Conservation (phyloP, 2,113 vertebrate genomes). For the Plotosus lineatus region DNA sequence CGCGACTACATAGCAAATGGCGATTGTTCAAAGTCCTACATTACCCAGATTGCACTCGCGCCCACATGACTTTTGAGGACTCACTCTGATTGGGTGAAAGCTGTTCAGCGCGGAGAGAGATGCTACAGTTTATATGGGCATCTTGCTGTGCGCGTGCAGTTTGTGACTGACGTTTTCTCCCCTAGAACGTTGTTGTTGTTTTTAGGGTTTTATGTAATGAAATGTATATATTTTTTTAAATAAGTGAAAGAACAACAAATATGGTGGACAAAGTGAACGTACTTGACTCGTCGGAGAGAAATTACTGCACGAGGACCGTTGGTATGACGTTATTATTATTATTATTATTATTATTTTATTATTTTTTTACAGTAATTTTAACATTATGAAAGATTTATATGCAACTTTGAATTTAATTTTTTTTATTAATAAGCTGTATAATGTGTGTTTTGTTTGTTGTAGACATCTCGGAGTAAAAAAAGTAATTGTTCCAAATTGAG, state of each 20-base stretch:
- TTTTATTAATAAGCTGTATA: neutral
- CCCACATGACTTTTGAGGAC: neutral
- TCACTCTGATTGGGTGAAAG: constrained; percentile 30
- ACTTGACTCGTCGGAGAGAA: constrained; percentile 1
- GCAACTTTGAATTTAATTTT: neutral
- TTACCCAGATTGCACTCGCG: neutral
- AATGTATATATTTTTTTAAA: neutral
- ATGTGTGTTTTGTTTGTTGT: neutral
- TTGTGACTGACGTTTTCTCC: neutral
- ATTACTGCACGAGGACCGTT: neutral
- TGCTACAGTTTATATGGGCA: constrained; percentile 15
- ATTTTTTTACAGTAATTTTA: neutral
- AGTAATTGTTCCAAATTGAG: neutral
- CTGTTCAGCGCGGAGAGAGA: neutral
- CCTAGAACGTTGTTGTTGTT: neutral
- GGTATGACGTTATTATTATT: constrained; percentile 16
- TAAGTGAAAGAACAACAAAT: constrained; percentile 10
- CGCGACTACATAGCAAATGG: constrained; percentile 1
- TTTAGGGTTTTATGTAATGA: neutral
- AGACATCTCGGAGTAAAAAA: neutral
- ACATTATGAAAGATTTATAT: neutral
- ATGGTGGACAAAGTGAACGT: constrained; percentile 38
- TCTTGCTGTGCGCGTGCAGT: neutral
- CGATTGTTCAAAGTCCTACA: constrained; percentile 1
- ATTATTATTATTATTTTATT: neutral